Evolutionary conservation across 2,888 invertebrate species (phyloP), one percentile per base, ranked within the genome.

Genomic region (Limnephilus marmoratus): DNA sequence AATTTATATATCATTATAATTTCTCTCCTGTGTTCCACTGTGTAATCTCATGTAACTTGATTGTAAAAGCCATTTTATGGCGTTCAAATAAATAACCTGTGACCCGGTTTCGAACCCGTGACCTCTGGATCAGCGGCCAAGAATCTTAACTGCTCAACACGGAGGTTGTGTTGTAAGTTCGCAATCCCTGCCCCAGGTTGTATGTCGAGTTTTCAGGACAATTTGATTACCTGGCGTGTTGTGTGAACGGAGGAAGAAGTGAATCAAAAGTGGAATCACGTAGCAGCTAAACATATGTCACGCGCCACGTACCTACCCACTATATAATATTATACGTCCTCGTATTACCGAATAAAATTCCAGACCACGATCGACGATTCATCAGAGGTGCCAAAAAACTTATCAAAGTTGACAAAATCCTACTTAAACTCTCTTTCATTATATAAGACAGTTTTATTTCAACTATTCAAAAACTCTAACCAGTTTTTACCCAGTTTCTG

Each of bases 211-310:
- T 91, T 89, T 87, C 88, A 87, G 85, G 87, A 92, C 90, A 92
- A 92, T 92, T 92, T 92, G 92, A 92, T 92, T 92, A 92, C 92
- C 87, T 37, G 34, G 37, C 81, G 68, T 81, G 92, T 91, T 81
- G 86, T 91, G 91, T 86, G 88, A 80, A 93, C 90, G 89, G 68
- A 81, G 87, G 81, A 85, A 89, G 82, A 82, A 85, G 81, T 91
- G 90, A 92, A 92, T 92, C 91, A 92, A 87, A 93, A 93, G 91
- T 93, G 90, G 88, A 89, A 91, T 93, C 93, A 93, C 93, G 93
- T 93, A 91, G 81, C 13, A 80, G 87, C 83, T 86, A 93, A 93
- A 93, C 93, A 93, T 92, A 91, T 89, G 89, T 91, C 91, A 91
- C 92, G 92, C 41, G 88, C 86, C 34, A 15, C 45, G 80, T 81